phyloP scores from a whole-genome alignment of 2,113 vertebrate species.

The Melanerpes aurifrons region DNA sequence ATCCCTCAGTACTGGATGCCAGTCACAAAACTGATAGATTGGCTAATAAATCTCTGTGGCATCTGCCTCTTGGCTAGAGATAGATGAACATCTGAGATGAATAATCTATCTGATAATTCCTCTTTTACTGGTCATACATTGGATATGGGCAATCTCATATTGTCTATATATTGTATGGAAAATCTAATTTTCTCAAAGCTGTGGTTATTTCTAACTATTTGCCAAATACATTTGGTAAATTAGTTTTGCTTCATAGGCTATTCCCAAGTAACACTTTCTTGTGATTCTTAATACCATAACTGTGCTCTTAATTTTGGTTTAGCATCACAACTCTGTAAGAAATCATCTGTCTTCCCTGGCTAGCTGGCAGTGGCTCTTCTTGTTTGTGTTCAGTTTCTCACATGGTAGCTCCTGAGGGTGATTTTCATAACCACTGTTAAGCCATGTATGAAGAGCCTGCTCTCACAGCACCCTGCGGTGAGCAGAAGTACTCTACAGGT shows the following conservation, averaged over 20 bases:
- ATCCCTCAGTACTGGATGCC: neutral
- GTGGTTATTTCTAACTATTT: neutral
- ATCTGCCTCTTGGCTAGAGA: conserved; percentile 15
- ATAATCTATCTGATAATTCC: neutral
- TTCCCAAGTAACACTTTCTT: neutral
- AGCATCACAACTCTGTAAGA: neutral
- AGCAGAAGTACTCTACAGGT: neutral
- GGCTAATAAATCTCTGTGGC: neutral
- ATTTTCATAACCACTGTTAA: neutral
- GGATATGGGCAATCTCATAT: neutral
- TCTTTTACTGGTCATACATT: neutral
- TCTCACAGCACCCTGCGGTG: neutral
- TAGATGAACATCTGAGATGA: neutral
- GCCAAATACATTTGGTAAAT: conserved; percentile 5
- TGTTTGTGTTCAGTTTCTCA: neutral
- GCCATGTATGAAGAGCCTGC: fast-evolving
- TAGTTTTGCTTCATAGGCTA: neutral
- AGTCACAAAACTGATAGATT: neutral
- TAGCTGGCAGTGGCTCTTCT: neutral
- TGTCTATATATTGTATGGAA: neutral
- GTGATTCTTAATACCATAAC: neutral
- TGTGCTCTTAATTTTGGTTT: neutral
- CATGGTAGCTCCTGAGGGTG: fast-evolving
- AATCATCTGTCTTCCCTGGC: neutral
- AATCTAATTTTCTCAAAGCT: conserved; percentile 11